Base-by-base conservation (phyloP, 2,888 invertebrate species). In the Plagiodera versicolora region DNA sequence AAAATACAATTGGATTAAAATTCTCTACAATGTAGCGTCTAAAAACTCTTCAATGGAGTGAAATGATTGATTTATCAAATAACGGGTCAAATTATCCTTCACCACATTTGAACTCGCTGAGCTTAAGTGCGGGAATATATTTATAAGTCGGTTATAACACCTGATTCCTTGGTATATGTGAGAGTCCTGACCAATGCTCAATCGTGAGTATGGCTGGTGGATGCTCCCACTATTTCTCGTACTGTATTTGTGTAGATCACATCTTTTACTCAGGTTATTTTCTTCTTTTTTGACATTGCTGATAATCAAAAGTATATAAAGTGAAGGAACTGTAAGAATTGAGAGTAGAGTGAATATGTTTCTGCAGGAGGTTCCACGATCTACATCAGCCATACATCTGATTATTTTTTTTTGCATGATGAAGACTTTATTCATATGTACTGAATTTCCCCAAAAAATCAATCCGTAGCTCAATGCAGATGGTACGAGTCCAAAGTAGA, bases 401-500 rank as follows among this genome's bases (percentile, higher is more conserved):
- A 54, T 28, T 45, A 45, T 54, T 18, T 28, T 50, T 28, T 57
- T 57, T 44, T 49, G 45, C n/a, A 56, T 56, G 16, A 56, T 56
- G 39, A 45, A 56, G 11, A 39, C 49, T 49, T 32, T 56, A 35
- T 32, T 20, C 20, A 35, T 49, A 39, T 48, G 56, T 35, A 20
- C 47, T 18, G 39, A 48, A n/a, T 39, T 56, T 19, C 24, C 56
- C 56, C 39, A 56, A 20, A 56, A 56, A 32, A 48, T 48, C 49
- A 56, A 14, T 9, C 56, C 49, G 47, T 56, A 56, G 30, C 32
- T 17, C 35, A 49, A 48, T 48, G 20, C 32, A 16, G 44, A 57
- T 57, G 50, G 50, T 57, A 50, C 56, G 11, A 57, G 50, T 24
- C 49, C 45, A 50, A 44, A 57, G 44, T 56, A 56, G 32, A 14